Base-by-base conservation (phyloP, 2,113 vertebrate genomes). In the Melanerpes aurifrons region DNA sequence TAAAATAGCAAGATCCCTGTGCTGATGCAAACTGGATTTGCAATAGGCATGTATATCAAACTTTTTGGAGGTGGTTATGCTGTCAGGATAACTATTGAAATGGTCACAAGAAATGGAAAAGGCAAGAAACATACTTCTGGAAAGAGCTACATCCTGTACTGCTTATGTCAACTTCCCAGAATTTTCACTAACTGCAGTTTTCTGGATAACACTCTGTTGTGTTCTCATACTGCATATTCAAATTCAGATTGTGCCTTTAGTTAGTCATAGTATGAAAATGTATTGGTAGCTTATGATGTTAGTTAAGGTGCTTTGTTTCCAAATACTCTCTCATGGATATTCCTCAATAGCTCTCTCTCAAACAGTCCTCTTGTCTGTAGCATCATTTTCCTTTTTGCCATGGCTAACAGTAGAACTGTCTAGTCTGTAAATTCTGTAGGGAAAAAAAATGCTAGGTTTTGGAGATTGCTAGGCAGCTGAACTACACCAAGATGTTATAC, bases 1-100 rank as follows among this genome's bases (percentile, higher is more conserved):
- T 94, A 88, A 93, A 91, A 54, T 32, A 68, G 15, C 20, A 91
- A 78, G 68, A 86, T 74, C 43, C 40, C 59, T 81, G 75, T 90
- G 85, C 82, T 86, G 86, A 68, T 88, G 47, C 47, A 84, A 75
- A 81, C 72, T 76, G 1, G 70, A 71, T 94, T 83, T 90, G 35
- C 62, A 68, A 4, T 45, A 69, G 79, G n/a, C 29, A 58, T 3
- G 1, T 83, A 56, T 45, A 83, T 61, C 58, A 88, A 37, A 81
- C 35, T 45, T 90, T 40, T 20, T 47, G 62, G 72, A 48, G 12
- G 21, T 26, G 17, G 6, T 62, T 91, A 24, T 73, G 14, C 45
- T 89, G 72, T 11, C 26, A 87, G 72, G 78, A 9, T 63, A 31
- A 74, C 32, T 62, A 0, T 24, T 61, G 57, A 71, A 89, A 58